Conservation (phyloP, 1,140 invertebrate species). For the Helicoverpa armigera region DNA sequence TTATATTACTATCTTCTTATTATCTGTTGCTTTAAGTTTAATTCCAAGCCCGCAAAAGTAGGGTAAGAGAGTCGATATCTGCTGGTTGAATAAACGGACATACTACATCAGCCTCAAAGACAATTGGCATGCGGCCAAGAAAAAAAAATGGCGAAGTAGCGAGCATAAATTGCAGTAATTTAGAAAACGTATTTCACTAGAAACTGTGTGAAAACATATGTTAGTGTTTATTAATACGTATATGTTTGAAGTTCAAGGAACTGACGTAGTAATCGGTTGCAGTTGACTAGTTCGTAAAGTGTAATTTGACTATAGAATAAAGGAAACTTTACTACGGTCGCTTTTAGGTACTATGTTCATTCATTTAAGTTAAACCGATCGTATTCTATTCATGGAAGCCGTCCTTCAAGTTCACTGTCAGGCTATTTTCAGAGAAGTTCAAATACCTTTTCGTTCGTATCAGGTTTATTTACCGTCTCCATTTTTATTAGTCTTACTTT, state of each 20-base stretch:
- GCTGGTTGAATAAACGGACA: too few relatives aligned
- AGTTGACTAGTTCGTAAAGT: not conserved
- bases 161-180: too few relatives aligned
- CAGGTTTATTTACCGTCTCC: not conserved
- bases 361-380: slow-evolving; percentile 12
- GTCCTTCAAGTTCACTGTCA: slow-evolving; percentile 21
- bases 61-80: too few relatives aligned
- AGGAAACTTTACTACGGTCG: slow-evolving; percentile 1
- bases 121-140: too few relatives aligned
- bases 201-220: too few relatives aligned
- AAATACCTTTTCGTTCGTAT: not conserved
- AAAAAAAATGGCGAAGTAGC: too few relatives aligned
- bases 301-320: not conserved
- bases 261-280: not conserved
- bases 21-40: not conserved
- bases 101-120: too few relatives aligned
- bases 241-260: not conserved
- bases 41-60: not conserved
- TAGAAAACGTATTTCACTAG: too few relatives aligned
- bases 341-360: not conserved
- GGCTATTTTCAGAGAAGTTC: slow-evolving; percentile 23
- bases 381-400: slow-evolving; percentile 19
- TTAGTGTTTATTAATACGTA: too few relatives aligned
- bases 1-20: too few relatives aligned
- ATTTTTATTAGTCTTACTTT: not conserved